These are phyloP conservation scores for Babylonia areolata DNA, from an alignment of 1,140 invertebrate genomes.

Conservation along the genomic window DNA sequence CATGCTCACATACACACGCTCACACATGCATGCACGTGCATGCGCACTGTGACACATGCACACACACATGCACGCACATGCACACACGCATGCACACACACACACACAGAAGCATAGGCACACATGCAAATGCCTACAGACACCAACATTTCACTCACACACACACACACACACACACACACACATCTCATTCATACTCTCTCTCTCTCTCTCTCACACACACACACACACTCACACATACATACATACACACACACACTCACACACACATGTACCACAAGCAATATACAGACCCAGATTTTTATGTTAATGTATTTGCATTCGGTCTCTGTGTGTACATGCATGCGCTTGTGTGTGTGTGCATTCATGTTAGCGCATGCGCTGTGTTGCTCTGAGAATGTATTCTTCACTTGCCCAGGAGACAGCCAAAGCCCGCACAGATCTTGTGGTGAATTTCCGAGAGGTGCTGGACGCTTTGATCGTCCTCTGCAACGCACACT, in stretches of 20 bases:
- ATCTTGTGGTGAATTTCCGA: conserved; percentile 54
- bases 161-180: neutral
- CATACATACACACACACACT: neutral
- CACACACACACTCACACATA: neutral
- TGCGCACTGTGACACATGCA: neutral
- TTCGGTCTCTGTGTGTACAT: neutral
- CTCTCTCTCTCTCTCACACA: no score
- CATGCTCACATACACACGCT: no score
- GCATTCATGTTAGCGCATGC: neutral
- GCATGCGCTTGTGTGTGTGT: neutral
- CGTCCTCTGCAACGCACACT: conserved; percentile 53
- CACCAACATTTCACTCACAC: no score
- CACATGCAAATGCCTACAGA: no score
- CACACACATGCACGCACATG: neutral
- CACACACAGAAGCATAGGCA: neutral
- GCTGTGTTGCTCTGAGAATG: no score
- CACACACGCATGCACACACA: neutral
- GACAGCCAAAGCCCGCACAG: conserved; percentile 49
- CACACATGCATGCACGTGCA: neutral
- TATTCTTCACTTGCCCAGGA: conserved; percentile 45
- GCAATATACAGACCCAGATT: neutral
- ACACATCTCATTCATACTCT: neutral
- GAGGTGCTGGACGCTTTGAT: conserved; percentile 61
- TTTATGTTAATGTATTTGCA: neutral
- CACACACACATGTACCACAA: neutral